phyloP scores from a whole-genome alignment of 2,113 vertebrate species.

The Mobula birostris region DNA sequence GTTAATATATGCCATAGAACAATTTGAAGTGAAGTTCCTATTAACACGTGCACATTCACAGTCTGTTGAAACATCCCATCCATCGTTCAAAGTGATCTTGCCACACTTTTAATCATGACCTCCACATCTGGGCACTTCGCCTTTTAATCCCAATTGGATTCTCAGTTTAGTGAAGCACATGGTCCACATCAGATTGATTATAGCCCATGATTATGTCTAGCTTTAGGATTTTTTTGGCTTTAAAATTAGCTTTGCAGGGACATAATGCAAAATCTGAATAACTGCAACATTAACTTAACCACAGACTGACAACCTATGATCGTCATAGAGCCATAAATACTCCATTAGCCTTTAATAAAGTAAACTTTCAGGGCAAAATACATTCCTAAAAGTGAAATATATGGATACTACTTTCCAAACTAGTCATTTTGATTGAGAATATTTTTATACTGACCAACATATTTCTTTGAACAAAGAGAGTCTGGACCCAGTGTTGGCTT shows the following conservation, averaged over 20 bases:
- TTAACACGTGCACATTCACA: background rate
- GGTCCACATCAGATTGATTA: background rate
- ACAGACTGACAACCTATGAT: conserved; percentile 6
- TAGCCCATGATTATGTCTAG: background rate
- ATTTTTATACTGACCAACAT: background rate
- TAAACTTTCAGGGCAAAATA: background rate
- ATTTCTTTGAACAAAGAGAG: background rate
- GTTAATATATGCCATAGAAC: background rate
- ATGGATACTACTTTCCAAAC: background rate
- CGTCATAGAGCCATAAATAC: background rate
- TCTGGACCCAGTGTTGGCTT: background rate
- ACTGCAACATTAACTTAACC: background rate
- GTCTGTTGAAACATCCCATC: background rate
- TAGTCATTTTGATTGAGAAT: background rate
- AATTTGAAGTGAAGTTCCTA: conserved; percentile 9
- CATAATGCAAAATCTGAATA: conserved; percentile 8
- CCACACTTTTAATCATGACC: conserved; percentile 27
- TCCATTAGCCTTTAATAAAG: too few relatives aligned
- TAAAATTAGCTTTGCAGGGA: background rate
- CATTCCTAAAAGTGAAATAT: background rate
- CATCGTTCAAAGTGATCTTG: background rate
- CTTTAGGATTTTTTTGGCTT: background rate
- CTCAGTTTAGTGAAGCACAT: background rate
- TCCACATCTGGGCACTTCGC: background rate
- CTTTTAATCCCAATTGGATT: conserved; percentile 32